phyloP scores from a whole-genome alignment of 1,140 invertebrate species.

The Belonocnema kinseyi region DNA sequence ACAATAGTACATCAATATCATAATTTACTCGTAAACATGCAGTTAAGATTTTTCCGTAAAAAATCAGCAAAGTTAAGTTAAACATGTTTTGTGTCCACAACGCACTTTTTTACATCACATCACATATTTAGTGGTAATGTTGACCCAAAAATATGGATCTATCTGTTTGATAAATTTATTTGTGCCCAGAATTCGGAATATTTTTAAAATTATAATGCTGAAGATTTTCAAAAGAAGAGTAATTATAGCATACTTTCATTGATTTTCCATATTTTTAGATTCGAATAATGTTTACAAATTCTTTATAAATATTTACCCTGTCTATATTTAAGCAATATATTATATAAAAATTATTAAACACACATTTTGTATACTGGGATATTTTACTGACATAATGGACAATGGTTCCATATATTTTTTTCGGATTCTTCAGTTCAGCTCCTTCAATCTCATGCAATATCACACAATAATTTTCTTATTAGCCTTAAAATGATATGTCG shows the following conservation, averaged over 20 bases:
- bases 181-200: too few relatives aligned
- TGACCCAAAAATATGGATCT: not conserved
- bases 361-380: too few relatives aligned
- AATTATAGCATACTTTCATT: not conserved
- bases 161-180: too few relatives aligned
- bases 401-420: not conserved
- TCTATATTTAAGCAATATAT: not conserved
- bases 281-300: not conserved
- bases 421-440: not conserved
- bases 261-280: slow-evolving; percentile 9
- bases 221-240: too few relatives aligned
- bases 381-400: too few relatives aligned
- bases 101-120: not conserved
- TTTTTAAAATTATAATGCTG: too few relatives aligned
- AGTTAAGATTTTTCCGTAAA: too few relatives aligned
- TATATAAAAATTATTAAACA: not conserved
- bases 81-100: not conserved
- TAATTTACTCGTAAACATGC: too few relatives aligned
- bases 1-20: too few relatives aligned
- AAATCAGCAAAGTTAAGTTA: too few relatives aligned
- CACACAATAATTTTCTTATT: slow-evolving; percentile 38
- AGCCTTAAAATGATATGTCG: slow-evolving; percentile 60
- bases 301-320: slow-evolving; percentile 3
- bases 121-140: not conserved
- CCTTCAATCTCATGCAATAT: not conserved